Conservation (phyloP, 1,140 invertebrate species). For the Zaprionus ghesquierei region DNA sequence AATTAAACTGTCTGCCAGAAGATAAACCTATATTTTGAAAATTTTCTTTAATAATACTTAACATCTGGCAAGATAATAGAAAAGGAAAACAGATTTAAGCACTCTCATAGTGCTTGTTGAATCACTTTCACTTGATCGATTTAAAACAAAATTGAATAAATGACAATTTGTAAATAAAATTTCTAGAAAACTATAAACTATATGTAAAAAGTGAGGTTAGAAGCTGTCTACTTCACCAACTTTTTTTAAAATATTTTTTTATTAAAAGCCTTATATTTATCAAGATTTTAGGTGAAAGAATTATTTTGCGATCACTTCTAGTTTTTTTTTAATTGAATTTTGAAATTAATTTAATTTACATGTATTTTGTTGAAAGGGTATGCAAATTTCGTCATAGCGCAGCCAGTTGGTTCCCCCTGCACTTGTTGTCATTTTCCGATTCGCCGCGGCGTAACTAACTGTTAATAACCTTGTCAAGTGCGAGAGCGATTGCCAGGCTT, state of each 20-base stretch:
- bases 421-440: conserved; percentile 46
- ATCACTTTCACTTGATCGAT: too few relatives aligned
- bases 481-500: background rate
- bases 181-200: too few relatives aligned
- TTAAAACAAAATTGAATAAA: too few relatives aligned
- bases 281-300: too few relatives aligned
- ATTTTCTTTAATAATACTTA: background rate
- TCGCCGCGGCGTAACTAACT: conserved; percentile 43
- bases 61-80: background rate
- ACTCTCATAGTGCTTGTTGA: too few relatives aligned
- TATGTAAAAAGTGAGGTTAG: too few relatives aligned
- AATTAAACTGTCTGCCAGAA: background rate
- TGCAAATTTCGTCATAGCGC: background rate
- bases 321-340: background rate
- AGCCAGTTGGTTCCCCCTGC: background rate
- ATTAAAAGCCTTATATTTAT: too few relatives aligned
- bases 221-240: too few relatives aligned
- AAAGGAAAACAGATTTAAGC: too few relatives aligned
- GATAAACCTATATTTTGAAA: background rate
- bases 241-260: too few relatives aligned
- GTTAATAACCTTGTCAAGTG: conserved; percentile 65
- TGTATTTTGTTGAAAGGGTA: background rate
- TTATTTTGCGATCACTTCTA: too few relatives aligned
- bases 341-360: background rate
- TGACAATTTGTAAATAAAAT: too few relatives aligned